phyloP scores from a whole-genome alignment of 2,797 vertebrate genomes.

The Hirundo rustica region DNA sequence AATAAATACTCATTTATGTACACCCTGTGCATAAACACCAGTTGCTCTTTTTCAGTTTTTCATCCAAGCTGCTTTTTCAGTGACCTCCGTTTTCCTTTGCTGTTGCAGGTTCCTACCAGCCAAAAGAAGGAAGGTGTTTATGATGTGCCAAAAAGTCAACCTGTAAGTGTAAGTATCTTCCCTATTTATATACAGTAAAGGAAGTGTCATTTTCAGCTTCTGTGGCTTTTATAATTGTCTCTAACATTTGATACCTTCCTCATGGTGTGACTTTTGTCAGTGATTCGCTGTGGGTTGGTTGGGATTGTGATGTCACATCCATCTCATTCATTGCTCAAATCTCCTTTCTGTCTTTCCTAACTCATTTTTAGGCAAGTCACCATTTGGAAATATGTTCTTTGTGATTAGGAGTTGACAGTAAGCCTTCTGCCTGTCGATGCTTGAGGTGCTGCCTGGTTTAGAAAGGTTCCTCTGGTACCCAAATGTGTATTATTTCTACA shows the following conservation, averaged over 20 bases:
- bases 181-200: background rate
- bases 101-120: slow-evolving; percentile 94
- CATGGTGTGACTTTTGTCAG: background rate
- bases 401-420: background rate
- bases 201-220: background rate
- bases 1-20: background rate
- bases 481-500: background rate
- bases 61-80: background rate
- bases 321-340: background rate
- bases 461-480: background rate
- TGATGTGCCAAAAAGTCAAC: slow-evolving; percentile 99
- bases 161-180: slow-evolving; percentile 93
- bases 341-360: background rate
- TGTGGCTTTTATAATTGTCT: background rate
- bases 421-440: background rate
- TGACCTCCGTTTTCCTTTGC: slow-evolving; percentile 51
- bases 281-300: background rate
- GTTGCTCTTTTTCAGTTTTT: background rate
- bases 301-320: background rate
- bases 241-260: background rate
- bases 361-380: background rate
- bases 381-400: background rate
- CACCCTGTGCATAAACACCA: background rate
- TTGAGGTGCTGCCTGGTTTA: background rate
- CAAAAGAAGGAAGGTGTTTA: slow-evolving; percentile 99